phyloP scores from a whole-genome alignment of 2,888 invertebrate genomes.

The Diaphora mendica region DNA sequence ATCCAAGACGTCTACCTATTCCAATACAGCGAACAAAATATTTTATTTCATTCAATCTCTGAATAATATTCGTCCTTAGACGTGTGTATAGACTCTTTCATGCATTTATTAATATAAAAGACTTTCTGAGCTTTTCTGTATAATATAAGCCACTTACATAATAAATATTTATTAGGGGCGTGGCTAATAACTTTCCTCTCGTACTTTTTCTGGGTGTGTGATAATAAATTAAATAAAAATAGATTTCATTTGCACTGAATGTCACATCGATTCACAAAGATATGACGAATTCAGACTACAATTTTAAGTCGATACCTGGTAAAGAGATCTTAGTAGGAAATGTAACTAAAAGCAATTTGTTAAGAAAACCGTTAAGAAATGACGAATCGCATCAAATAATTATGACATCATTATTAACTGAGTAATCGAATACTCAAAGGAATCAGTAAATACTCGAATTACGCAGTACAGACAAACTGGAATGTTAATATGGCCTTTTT shows the following conservation, averaged over 20 bases:
- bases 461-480: neutral
- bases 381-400: slow-evolving; percentile 55
- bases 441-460: slow-evolving; percentile 30
- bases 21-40: slow-evolving; percentile 30
- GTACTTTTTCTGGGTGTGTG: slow-evolving; percentile 15
- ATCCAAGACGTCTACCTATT: slow-evolving; percentile 25
- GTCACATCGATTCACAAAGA: slow-evolving; percentile 34
- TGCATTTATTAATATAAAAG: slow-evolving; percentile 28
- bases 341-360: slow-evolving; percentile 52
- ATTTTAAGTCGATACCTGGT: slow-evolving; percentile 49
- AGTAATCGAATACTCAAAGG: slow-evolving; percentile 35
- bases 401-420: slow-evolving; percentile 40
- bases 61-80: slow-evolving; percentile 21
- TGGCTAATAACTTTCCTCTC: slow-evolving; percentile 23
- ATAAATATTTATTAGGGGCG: slow-evolving; percentile 35
- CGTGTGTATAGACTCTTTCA: slow-evolving; percentile 18
- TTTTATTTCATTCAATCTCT: slow-evolving; percentile 33
- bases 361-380: slow-evolving; percentile 52
- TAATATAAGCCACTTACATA: slow-evolving; percentile 25
- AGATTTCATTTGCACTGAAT: slow-evolving; percentile 12
- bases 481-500: slow-evolving; percentile 19
- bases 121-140: slow-evolving; percentile 27
- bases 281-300: slow-evolving; percentile 47
- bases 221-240: slow-evolving; percentile 4
- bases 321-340: slow-evolving; percentile 59